phyloP scores from a whole-genome alignment of 2,797 vertebrate species.

The Apogon talboti region DNA sequence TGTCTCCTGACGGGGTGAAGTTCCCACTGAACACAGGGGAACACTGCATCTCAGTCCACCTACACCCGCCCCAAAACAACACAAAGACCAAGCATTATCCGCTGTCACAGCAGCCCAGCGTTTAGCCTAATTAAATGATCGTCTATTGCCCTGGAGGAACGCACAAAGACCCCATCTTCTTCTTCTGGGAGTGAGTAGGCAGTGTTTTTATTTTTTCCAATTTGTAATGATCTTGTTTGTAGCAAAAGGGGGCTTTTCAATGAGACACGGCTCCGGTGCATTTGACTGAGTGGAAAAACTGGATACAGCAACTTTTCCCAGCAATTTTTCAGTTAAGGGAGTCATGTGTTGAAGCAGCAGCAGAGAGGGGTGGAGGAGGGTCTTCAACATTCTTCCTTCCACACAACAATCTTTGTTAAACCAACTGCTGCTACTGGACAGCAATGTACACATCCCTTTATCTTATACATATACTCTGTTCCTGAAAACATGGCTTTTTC shows the following conservation, averaged over 20 bases:
- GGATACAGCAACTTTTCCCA: slow-evolving; percentile 67
- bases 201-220: slow-evolving; percentile 35
- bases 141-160: slow-evolving; percentile 56
- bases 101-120: slow-evolving; percentile 44
- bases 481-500: no score
- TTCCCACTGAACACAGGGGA: slow-evolving; percentile 73
- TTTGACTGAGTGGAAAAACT: slow-evolving; percentile 58
- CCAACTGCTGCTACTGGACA: slow-evolving; percentile 26
- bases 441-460: slow-evolving; percentile 41
- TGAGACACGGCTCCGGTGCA: slow-evolving; percentile 43
- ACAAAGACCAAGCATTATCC: slow-evolving; percentile 72
- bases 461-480: slow-evolving; percentile 34
- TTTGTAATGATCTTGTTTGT: slow-evolving; percentile 61
- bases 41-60: slow-evolving; percentile 83
- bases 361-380: neutral
- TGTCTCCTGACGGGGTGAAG: slow-evolving; percentile 82
- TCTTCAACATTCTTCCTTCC: slow-evolving; percentile 62
- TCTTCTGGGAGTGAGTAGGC: slow-evolving; percentile 31
- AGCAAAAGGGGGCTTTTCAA: slow-evolving; percentile 55
- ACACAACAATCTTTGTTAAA: slow-evolving; percentile 63
- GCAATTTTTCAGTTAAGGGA: slow-evolving; percentile 77
- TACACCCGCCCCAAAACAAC: slow-evolving; percentile 62
- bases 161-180: slow-evolving; percentile 69
- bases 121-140: slow-evolving; percentile 81
- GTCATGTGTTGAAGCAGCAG: slow-evolving; percentile 67